phyloP scores from a whole-genome alignment of 2,797 vertebrate species.

The Manis crassicaudata region DNA sequence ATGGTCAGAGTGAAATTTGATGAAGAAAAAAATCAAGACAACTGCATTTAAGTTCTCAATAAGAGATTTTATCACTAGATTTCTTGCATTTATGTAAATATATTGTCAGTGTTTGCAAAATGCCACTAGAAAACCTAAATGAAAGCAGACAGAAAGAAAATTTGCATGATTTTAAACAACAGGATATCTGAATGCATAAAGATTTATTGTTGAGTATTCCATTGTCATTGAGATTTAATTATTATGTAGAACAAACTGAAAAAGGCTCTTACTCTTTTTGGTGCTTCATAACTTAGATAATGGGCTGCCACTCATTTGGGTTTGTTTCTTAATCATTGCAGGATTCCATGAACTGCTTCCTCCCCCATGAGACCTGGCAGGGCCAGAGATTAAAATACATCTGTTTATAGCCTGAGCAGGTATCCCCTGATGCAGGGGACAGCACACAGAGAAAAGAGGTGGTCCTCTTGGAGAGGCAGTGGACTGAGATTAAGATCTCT shows the following conservation, averaged over 20 bases:
- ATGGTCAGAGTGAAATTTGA: neutral
- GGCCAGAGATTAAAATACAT: neutral
- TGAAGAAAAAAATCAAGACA: neutral
- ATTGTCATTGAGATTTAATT: neutral
- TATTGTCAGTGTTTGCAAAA: neutral
- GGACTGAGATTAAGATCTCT: neutral
- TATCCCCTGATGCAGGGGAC: neutral
- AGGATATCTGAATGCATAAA: neutral
- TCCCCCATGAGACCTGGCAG: neutral
- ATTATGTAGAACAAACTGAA: neutral
- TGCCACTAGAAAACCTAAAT: neutral
- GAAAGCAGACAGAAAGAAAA: slow-evolving; percentile 27
- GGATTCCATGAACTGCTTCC: neutral
- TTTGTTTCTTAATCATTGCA: neutral
- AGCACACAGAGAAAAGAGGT: neutral
- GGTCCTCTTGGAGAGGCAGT: neutral
- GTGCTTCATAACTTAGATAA: neutral
- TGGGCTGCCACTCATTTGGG: neutral
- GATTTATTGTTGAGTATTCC: neutral
- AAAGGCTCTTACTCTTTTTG: neutral
- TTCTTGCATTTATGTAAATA: neutral
- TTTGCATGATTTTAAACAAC: neutral
- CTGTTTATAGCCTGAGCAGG: neutral
- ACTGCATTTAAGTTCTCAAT: neutral
- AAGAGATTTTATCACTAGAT: neutral